phyloP scores from a whole-genome alignment of 1,140 invertebrate species.

The Drosophila triauraria region DNA sequence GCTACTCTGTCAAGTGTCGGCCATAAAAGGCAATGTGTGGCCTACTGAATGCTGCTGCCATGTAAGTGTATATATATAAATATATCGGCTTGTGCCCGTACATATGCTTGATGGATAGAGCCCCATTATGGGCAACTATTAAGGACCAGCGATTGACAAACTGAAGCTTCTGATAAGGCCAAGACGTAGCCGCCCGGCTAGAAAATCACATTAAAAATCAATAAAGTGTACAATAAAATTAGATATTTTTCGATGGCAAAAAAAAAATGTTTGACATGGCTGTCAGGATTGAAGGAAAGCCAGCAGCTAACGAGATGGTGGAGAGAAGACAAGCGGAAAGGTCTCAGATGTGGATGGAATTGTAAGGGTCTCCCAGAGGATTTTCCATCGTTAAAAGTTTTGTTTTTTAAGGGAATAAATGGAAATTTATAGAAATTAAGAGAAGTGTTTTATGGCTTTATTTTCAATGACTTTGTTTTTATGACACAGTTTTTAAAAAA shows the following conservation, averaged over 20 bases:
- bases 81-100: conserved; percentile 4
- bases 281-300: conserved; percentile 20
- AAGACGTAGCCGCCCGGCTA: conserved; percentile 33
- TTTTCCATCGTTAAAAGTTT: neutral
- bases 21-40: conserved; percentile 68
- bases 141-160: conserved; percentile 60
- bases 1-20: conserved; percentile 67
- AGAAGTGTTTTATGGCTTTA: neutral
- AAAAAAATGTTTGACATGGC: conserved; percentile 31
- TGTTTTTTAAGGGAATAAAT: neutral
- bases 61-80: conserved; percentile 13
- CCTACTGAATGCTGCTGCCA: conserved; percentile 32
- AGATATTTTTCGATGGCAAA: conserved; percentile 52
- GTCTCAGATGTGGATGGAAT: neutral
- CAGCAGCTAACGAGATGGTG: neutral
- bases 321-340: neutral
- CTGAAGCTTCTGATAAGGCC: conserved; percentile 34
- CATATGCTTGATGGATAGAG: conserved; percentile 41
- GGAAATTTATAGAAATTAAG: neutral
- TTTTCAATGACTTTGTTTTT: too few relatives aligned
- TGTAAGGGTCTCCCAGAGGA: neutral
- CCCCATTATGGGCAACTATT: conserved; percentile 73
- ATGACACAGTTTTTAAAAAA: neutral
- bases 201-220: conserved; percentile 80
- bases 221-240: conserved; percentile 82